A percentile compares a stretch with the other conserved stretches of the same genome.
phyloP scores from a whole-genome alignment of 2,113 vertebrate genomes.

The Poicephalus gulielmi region DNA sequence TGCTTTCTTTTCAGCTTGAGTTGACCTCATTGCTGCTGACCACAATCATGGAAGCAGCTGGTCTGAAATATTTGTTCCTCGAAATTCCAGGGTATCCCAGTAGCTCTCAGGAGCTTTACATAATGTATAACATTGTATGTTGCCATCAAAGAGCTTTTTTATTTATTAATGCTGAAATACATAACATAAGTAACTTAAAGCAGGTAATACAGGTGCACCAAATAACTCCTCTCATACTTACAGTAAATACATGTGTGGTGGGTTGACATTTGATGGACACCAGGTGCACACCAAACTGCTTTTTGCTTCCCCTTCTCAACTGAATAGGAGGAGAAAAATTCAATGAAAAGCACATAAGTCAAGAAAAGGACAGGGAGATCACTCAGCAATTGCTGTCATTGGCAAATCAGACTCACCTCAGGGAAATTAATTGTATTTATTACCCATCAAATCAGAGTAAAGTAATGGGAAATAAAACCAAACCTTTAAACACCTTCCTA shows the following conservation, averaged over 20 bases:
- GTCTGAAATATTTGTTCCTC: background rate
- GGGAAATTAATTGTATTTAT: background rate
- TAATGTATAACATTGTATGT: background rate
- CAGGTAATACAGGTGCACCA: background rate
- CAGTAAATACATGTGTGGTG: background rate
- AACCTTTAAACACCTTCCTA: background rate
- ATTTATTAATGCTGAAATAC: background rate
- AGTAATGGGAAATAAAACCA: background rate
- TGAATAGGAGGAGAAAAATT: background rate
- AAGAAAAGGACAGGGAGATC: background rate
- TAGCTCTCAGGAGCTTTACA: background rate
- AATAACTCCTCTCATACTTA: background rate
- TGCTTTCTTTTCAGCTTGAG: background rate
- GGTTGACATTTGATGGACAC: background rate
- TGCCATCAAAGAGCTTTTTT: background rate
- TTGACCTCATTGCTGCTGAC: background rate
- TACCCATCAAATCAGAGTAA: background rate
- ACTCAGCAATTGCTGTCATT: fast-evolving
- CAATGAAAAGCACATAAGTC: fast-evolving
- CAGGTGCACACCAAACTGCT: background rate
- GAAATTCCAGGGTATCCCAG: background rate
- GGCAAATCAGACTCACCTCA: background rate
- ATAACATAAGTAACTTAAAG: background rate
- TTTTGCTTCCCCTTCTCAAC: fast-evolving
- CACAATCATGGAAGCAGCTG: background rate